These are phyloP conservation scores for Hippopotamus amphibius DNA, from an alignment of 2,113 vertebrate genomes.

Conservation along the genomic window DNA sequence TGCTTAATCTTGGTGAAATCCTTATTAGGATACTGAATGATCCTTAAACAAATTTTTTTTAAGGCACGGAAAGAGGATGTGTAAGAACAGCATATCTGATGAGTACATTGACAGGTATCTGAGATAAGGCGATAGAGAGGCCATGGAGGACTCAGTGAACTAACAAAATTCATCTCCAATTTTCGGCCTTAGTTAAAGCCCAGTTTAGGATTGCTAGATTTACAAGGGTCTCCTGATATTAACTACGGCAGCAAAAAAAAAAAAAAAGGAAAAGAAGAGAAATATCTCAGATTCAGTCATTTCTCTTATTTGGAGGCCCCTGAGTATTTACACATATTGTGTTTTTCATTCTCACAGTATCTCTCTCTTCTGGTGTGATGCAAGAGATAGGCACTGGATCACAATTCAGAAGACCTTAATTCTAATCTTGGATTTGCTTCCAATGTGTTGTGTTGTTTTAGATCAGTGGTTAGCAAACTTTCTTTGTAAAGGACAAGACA, in stretches of 20 bases:
- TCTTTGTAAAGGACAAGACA: not conserved
- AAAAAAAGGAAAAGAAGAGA: not conserved
- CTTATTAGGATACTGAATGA: slow-evolving; percentile 68
- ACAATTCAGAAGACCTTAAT: not conserved
- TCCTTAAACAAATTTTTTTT: slow-evolving; percentile 35
- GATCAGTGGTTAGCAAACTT: not conserved
- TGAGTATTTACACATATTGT: not conserved
- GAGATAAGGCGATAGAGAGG: not conserved
- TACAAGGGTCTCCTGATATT: not conserved
- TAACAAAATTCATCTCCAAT: not conserved
- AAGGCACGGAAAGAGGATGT: slow-evolving; percentile 10
- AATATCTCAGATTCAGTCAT: not conserved
- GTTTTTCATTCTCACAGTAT: not conserved
- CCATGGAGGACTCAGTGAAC: not conserved
- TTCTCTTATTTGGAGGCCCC: not conserved
- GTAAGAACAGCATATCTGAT: not conserved
- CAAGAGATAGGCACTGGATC: not conserved
- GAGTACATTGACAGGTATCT: not conserved
- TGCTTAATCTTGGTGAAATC: slow-evolving; percentile 69
- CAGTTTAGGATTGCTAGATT: not conserved
- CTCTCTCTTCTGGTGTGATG: not conserved
- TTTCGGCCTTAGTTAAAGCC: not conserved
- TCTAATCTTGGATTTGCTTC: not conserved
- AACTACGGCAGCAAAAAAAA: not conserved
- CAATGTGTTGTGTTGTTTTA: not conserved